A percentile compares a stretch with the other conserved stretches of the same genome.
These are phyloP conservation scores for Piprites chloris DNA, from an alignment of 2,113 vertebrate genomes.

Conservation along the genomic window DNA sequence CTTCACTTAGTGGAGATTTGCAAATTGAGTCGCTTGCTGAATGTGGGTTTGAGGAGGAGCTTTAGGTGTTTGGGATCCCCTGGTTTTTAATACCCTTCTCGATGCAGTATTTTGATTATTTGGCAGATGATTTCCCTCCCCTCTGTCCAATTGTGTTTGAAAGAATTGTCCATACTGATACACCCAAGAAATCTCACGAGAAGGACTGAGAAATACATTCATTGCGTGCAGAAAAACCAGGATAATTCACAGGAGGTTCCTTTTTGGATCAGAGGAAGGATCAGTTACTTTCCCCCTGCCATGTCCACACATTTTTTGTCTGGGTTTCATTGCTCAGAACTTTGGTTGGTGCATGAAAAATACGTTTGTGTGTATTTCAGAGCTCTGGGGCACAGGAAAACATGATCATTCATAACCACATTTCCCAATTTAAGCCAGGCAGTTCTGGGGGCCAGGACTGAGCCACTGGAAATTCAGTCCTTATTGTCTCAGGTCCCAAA, in stretches of 20 bases:
- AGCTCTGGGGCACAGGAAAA: slow-evolving; percentile 31
- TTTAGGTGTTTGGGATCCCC: background rate
- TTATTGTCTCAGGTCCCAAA: background rate
- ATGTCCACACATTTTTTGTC: background rate
- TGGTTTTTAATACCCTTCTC: background rate
- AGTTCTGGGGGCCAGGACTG: background rate
- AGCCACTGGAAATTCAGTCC: slow-evolving; percentile 6
- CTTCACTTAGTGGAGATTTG: background rate
- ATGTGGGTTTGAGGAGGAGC: background rate
- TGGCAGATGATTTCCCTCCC: background rate
- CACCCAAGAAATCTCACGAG: background rate
- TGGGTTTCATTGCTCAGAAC: slow-evolving; percentile 20
- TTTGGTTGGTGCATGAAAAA: background rate
- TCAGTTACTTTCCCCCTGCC: background rate
- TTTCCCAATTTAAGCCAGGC: slow-evolving; percentile 3
- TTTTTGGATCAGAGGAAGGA: background rate
- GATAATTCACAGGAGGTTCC: background rate
- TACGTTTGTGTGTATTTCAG: background rate
- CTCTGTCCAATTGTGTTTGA: background rate
- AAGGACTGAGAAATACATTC: fast-evolving
- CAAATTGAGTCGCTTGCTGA: fast-evolving
- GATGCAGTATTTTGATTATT: background rate
- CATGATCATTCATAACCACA: background rate
- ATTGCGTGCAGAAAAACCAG: fast-evolving
- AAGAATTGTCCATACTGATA: background rate